Evolutionary conservation across 2,888 invertebrate genomes (phyloP), one percentile per base, ranked within the genome.

Genomic region (Andrena bucephala): DNA sequence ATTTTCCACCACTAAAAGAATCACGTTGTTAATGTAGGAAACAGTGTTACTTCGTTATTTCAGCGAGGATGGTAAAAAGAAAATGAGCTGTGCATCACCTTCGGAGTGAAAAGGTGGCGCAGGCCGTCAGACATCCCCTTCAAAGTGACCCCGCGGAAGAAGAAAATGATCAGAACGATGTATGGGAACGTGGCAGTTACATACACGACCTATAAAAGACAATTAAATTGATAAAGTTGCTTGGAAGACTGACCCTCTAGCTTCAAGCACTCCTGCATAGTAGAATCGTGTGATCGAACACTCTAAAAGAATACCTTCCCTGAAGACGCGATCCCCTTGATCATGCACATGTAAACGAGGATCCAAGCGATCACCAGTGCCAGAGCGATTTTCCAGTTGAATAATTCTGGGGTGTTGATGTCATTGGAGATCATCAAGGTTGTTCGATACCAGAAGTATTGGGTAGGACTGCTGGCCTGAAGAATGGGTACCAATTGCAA

Each of bases 141-240:
- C 27, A 99, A 94, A 0, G 98, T 98, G 16, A 99, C 97, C 8
- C 99, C 99, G 68, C 99, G 96, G 89, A 98, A 98, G 95, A 99
- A 99, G 95, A 99, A 99, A 87, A 99, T 98, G 3, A 99, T 97
- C 5, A 99, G 95, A 20, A 99, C 99, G 70, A 99, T 96, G 94
- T 99, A 99, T 0, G 99, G 99, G 94, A 99, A 99, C 0, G 98
- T 98, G 0, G 99, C 99, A 2, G 99, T 99, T 77, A 99, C 97
- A 93, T 99, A 99, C 83, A 99, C 98, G 57, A 96, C 95, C 95
- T 96, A 90, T 24, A 91, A 68, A 77, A 74, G 8, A 70, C 90
- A 84, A 16, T 60, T 36, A 13, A 72, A 71, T 81, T 72, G 36
- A 69, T 36, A 81, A 74, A 77, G 48, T 57, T 68, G 27, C n/a